phyloP scores from a whole-genome alignment of 2,113 vertebrate genomes.

The Turnix velox region DNA sequence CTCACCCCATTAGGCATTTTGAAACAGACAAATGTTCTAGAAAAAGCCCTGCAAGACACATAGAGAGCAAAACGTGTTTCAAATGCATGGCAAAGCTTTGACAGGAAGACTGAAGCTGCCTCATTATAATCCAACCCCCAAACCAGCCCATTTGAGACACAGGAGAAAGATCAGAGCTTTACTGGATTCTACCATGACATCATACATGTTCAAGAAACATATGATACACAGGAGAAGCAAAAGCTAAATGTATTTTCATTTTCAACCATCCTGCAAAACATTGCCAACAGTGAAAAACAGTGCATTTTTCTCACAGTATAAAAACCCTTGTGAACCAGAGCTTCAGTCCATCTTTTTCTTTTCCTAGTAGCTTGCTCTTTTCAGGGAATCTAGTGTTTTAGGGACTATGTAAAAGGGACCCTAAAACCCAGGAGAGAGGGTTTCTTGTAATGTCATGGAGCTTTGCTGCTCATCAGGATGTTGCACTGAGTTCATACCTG shows the following conservation, averaged over 20 bases:
- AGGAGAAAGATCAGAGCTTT: neutral
- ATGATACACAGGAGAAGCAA: neutral
- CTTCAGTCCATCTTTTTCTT: neutral
- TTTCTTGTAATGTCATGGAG: neutral
- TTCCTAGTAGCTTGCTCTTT: neutral
- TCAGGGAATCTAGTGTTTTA: neutral
- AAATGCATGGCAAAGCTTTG: neutral
- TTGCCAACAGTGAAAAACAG: neutral
- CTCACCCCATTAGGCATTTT: neutral
- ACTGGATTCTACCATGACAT: neutral
- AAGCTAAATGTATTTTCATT: neutral
- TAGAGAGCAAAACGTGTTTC: neutral
- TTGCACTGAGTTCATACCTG: rapidly evolving
- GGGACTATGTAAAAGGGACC: neutral
- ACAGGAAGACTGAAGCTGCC: neutral
- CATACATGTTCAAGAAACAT: neutral
- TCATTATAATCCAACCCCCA: neutral
- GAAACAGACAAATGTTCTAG: neutral
- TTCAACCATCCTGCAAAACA: neutral
- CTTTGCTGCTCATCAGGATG: neutral
- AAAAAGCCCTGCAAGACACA: neutral
- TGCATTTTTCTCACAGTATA: neutral
- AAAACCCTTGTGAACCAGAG: neutral
- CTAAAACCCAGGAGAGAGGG: neutral
- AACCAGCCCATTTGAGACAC: neutral